Percentiles rank a stretch among this genome's conserved stretches.
phyloP scores from a whole-genome alignment of 2,888 invertebrate species.

The Thelaira solivaga region DNA sequence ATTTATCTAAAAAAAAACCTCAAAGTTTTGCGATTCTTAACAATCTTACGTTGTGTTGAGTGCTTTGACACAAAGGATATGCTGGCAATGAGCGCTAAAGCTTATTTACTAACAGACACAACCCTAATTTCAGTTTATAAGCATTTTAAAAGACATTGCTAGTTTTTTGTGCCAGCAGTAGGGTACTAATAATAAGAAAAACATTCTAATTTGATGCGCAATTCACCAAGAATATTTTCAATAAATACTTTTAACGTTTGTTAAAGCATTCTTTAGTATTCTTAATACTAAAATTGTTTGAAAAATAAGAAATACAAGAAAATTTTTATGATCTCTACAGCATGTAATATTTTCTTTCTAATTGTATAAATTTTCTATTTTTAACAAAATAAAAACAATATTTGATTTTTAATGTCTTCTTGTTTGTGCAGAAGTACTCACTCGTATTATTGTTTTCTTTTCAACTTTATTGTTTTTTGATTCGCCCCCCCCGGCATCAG shows the following conservation, averaged over 20 bases:
- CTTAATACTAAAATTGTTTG: background rate
- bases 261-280: background rate
- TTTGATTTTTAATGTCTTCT: constrained; percentile 46
- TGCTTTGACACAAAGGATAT: too few relatives aligned
- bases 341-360: constrained; percentile 74
- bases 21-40: too few relatives aligned
- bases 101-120: too few relatives aligned
- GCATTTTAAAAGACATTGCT: too few relatives aligned
- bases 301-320: constrained; percentile 14
- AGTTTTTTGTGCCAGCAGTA: background rate
- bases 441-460: background rate
- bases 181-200: constrained; percentile 1
- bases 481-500: constrained; percentile 49
- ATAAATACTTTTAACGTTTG: constrained; percentile 2
- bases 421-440: background rate
- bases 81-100: too few relatives aligned
- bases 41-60: too few relatives aligned
- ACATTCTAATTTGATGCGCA: constrained; percentile 11
- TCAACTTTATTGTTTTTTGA: constrained; percentile 56
- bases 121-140: too few relatives aligned
- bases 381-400: constrained; percentile 30
- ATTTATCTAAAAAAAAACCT: too few relatives aligned
- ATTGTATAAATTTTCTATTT: constrained; percentile 72
- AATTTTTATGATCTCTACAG: constrained; percentile 13
- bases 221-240: constrained; percentile 37